phyloP scores from a whole-genome alignment of 2,113 vertebrate genomes.

The Podarcis cretensis region DNA sequence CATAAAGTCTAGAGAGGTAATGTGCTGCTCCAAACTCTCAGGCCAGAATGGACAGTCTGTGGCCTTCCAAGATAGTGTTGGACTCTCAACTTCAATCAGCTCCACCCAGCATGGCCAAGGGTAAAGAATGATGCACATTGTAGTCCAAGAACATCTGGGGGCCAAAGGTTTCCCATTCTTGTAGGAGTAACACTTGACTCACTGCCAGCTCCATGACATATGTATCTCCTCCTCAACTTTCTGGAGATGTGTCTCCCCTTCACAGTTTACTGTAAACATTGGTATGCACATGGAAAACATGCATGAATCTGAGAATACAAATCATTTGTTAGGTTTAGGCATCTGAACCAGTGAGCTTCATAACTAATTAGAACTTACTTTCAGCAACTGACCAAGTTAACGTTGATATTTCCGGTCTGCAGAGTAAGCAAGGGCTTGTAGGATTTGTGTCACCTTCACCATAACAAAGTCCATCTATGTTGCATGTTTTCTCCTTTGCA shows the following conservation, averaged over 20 bases:
- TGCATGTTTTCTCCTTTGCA: constrained; percentile 87
- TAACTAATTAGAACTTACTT: constrained; percentile 78
- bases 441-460: constrained; percentile 81
- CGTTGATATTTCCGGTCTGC: constrained; percentile 83
- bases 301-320: background rate
- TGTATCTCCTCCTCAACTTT: background rate
- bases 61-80: background rate
- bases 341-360: background rate
- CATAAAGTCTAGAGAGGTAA: background rate
- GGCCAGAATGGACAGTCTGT: background rate
- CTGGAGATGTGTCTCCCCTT: background rate
- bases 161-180: no score
- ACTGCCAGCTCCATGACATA: no score
- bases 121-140: no score
- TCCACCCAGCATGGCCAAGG: no score
- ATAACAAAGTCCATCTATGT: constrained; percentile 86
- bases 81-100: no score
- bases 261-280: background rate
- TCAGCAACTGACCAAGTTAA: constrained; percentile 86
- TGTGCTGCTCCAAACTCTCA: background rate
- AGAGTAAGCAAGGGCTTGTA: constrained; percentile 83
- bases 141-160: no score
- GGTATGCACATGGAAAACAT: background rate
- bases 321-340: background rate
- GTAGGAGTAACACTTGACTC: no score